Base-by-base conservation (phyloP, 2,797 vertebrate species). In the Paramormyrops hopkinsi region DNA sequence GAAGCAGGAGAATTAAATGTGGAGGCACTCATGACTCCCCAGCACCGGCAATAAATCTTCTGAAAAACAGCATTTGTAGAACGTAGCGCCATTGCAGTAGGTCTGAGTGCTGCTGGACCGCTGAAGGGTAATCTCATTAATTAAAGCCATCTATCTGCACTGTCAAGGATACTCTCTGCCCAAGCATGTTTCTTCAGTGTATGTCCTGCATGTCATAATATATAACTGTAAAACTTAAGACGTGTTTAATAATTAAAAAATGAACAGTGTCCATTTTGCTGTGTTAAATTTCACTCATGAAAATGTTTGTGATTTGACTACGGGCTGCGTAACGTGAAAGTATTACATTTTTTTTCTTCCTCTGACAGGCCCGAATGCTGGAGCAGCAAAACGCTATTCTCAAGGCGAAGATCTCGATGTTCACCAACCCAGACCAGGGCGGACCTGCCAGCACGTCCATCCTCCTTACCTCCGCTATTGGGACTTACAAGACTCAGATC, bases 341-440 rank as follows among this genome's bases (percentile, higher is more conserved):
- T 79, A 44, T 79, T 14, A 5, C 12, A 11, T 50, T 88, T 22
- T 65, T 33, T 25, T 19, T 65, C 33, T 62, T 25, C 33, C 9
- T 14, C n/a, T 84, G 89, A 84, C 89, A 95, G 94, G 93, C 94
- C 41, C 92, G 94, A 2, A 90, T 90, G 29, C 91, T 95, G 56
- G 94, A 95, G 89, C 94, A 95, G 50, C 93, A 94, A n/a, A 95
- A 95, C n/a, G 93, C 94, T n/a, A 90, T 95, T 1, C 91, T 95
- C 59, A 95, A 90, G 88, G 93, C 94, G 69, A 94, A 95, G 91
- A 95, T 95, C 90, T 90, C 92, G 56, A 93, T 95, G 92, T 95
- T 94, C 91, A 95, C 93, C 87, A 93, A 93, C 89, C 93, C 93
- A 4, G 94, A 94, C 37, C 92, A 93, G 50, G 92, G 91, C 0